Evolutionary conservation across 2,888 invertebrate species (phyloP), one percentile per base, ranked within the genome.

Genomic region (Dexiosoma caninum): DNA sequence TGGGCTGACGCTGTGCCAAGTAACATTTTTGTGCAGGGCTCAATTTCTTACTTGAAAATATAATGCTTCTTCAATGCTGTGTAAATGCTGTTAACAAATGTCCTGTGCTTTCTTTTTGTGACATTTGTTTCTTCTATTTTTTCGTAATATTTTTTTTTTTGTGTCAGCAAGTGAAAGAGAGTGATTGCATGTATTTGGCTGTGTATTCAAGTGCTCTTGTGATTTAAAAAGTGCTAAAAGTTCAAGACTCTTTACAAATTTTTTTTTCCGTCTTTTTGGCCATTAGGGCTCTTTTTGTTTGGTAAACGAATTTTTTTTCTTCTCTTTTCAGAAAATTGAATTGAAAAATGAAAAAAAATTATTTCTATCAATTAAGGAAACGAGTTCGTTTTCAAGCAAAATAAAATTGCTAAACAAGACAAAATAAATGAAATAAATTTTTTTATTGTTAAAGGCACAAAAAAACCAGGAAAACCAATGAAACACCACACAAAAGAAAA

Each of bases 121-220:
- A 67, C 75, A 75, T 66, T 75, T 57, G 57, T 16, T 12, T 10
- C 60, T 21, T n/a, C n/a, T n/a, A n/a, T n/a, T n/a, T n/a, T n/a
- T n/a, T n/a, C n/a, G n/a, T n/a, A n/a, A n/a, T n/a, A n/a, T n/a
- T n/a, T n/a, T n/a, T n/a, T 44, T 30, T 46, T 44, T 23, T 40
- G 53, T 53, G 40, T 42, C 40, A 53, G 42, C 37, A 69, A 57
- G 32, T 55, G 32, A 19, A 69, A 23, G 16, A 10, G n/a, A 1
- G 19, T 64, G 49, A 12, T 2, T 21, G 60, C 12, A 1, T 23
- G 37, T 4, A 35, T n/a, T 12, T 49, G 1, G 16, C 2, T 5
- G 10, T 32, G 19, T 30, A 51, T 66, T 40, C n/a, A n/a, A n/a
- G n/a, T n/a, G n/a, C n/a, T n/a, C n/a, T n/a, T 51, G 4, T n/a